phyloP scores from a whole-genome alignment of 2,113 vertebrate genomes.

The Ictidomys tridecemlineatus region DNA sequence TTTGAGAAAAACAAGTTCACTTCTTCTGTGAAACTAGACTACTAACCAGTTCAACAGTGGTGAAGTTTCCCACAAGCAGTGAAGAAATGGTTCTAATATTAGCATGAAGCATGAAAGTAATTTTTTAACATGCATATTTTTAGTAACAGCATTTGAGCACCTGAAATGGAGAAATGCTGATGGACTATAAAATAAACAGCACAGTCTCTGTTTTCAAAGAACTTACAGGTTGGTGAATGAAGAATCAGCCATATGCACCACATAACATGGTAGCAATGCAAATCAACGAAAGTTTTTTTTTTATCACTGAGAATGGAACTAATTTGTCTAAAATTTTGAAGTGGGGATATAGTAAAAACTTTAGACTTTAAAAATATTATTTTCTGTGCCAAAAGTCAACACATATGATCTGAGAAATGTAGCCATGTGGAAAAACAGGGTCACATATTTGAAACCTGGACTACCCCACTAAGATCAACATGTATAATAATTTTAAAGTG shows the following conservation, averaged over 20 bases:
- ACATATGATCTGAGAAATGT: neutral
- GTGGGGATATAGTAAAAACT: neutral
- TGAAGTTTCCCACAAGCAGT: neutral
- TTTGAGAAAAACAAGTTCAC: neutral
- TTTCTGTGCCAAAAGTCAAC: conserved; percentile 1
- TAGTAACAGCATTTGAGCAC: neutral
- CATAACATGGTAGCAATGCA: neutral
- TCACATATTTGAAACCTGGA: neutral
- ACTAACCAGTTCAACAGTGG: neutral
- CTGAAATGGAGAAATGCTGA: neutral
- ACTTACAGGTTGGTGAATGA: neutral
- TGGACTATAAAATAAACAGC: neutral
- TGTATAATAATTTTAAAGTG: neutral
- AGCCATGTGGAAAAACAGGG: neutral
- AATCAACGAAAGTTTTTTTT: neutral
- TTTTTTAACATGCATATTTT: neutral
- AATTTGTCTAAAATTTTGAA: neutral
- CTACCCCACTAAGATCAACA: neutral
- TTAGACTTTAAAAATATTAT: neutral
- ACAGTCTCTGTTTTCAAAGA: neutral
- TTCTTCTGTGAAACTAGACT: neutral
- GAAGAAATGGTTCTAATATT: neutral
- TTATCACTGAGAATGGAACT: neutral
- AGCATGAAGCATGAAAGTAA: neutral
- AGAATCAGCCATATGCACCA: neutral